Evolutionary conservation across 2,113 vertebrate genomes (phyloP), one percentile per base, ranked within the genome.

Genomic region (Phrynosoma blainvillii): DNA sequence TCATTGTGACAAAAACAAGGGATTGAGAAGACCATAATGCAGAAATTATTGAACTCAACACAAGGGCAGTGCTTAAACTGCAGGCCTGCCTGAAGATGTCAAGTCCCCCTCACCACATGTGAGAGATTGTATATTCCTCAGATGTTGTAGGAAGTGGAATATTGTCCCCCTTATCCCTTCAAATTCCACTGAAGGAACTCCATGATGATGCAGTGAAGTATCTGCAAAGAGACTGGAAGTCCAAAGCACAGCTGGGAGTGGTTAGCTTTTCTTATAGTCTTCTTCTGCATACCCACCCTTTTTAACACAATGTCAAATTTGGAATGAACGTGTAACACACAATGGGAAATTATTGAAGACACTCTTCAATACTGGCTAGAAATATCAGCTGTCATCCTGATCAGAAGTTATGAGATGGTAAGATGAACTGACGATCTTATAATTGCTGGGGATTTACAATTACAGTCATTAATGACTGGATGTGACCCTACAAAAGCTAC

Each of bases 1-100:
- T 92, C 88, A 70, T 65, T 77, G 47, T 79, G 91, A 79, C 47
- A 23, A n/a, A 89, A 71, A 42, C 23, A 62, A 52, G 56, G 59
- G 70, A 40, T 79, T 87, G 79, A 78, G 13, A 32, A 32, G 25
- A 20, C 54, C 36, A 0, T 0, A 1, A 52, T 42, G n/a, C 70
- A 92, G 77, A 84, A 75, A 85, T 73, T 85, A 68, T 12, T 27
- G 65, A 84, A 20, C 70, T 89, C 87, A 14, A 21, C 74, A 4
- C 23, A 71, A 30, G 36, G n/a, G 54, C 36, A 23, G 5, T 36
- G 80, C 30, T 54, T 65, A 75, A 47, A n/a, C 2, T 14, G 54
- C 27, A 47, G 79, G 54, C 71, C 27, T 47, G 36, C 70, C 54
- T 42, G 25, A 59, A 27, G 18, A 54, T 18, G 6, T 52, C 40